These are phyloP conservation scores for Zoanthus gigantus DNA, from an alignment of 92 coral and sea anemone genomes.

Conservation along the genomic window DNA sequence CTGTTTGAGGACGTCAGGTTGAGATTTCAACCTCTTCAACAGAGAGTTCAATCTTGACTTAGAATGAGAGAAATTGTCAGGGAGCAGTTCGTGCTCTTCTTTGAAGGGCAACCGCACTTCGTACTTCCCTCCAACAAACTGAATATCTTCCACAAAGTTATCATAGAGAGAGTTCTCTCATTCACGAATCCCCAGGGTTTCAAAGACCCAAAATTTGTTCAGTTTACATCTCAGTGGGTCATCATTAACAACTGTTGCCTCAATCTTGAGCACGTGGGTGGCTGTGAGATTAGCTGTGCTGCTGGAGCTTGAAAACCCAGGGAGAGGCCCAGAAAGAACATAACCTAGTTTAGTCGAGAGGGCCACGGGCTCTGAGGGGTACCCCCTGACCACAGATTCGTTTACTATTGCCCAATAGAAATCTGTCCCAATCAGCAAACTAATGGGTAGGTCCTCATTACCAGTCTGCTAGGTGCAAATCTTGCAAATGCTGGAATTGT, in stretches of 20 bases:
- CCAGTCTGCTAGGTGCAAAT: background rate
- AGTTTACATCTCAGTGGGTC: background rate
- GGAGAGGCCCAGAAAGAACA: too few relatives aligned
- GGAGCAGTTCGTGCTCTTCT: slow-evolving; percentile 43
- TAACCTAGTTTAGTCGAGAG: too few relatives aligned
- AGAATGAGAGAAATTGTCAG: slow-evolving; percentile 53
- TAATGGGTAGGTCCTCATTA: background rate
- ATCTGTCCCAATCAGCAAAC: background rate
- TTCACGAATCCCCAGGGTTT: slow-evolving; percentile 49
- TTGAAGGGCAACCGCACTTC: background rate
- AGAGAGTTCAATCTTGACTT: background rate
- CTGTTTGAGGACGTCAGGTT: slow-evolving; percentile 31
- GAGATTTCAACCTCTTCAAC: background rate
- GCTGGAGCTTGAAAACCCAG: too few relatives aligned
- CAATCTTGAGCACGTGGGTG: background rate
- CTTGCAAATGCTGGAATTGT: background rate
- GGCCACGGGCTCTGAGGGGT: background rate
- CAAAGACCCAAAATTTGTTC: slow-evolving; percentile 58
- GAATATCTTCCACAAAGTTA: slow-evolving; percentile 38
- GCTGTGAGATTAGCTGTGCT: background rate
- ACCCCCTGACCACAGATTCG: background rate
- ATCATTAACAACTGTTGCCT: background rate
- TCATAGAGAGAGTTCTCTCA: slow-evolving; percentile 45
- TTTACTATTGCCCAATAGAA: background rate
- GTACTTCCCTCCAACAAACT: slow-evolving; percentile 52